Base-by-base conservation (phyloP, 1,140 invertebrate genomes). In the Drosophila tristis region DNA sequence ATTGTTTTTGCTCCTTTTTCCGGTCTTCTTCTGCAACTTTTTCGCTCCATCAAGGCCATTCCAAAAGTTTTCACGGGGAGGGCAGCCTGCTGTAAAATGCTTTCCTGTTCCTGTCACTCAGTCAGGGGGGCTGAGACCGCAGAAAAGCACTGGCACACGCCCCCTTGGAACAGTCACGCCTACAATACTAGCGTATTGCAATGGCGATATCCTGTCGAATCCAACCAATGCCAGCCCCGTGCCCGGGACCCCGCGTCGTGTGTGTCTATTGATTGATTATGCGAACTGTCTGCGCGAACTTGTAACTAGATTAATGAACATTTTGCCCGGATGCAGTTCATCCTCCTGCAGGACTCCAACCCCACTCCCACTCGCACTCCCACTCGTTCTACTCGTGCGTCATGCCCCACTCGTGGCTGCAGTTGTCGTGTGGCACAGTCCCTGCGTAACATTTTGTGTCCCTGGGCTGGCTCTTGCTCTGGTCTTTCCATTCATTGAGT, bases 261-360 rank as follows among this genome's bases (percentile, higher is more conserved):
- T 57, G 55, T 16, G 57, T 76, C 71, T 86, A 90, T 90, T 90
- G 86, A 90, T 90, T 90, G 86, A 90, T 90, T 90, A 87, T 90
- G 79, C 84, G 79, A 84, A 82, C 79, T 90, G 86, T 82, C 86
- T 86, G 87, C 75, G 71, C 77, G 77, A 90, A 80, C 89, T 90
- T 90, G 79, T 90, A 90, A 90, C 85, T 91, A 90, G 87, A 90
- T 90, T 90, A 90, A 90, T 90, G 87, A 90, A 90, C 87, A 87
- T 86, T 70, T 77, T 82, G 78, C 70, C 55, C 61, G 56, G 74
- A 61, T 81, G 81, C 81, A 81, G 63, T 77, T 70, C 72, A 74
- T 74, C 23, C 23, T 25, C 3, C 23, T 4, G 23, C 23, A 25
- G 23, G 23, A 49, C 39, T 26, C 56, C 20, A 20, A 2, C 13